phyloP scores from a whole-genome alignment of 1,140 invertebrate genomes.

The Eupeodes corollae region DNA sequence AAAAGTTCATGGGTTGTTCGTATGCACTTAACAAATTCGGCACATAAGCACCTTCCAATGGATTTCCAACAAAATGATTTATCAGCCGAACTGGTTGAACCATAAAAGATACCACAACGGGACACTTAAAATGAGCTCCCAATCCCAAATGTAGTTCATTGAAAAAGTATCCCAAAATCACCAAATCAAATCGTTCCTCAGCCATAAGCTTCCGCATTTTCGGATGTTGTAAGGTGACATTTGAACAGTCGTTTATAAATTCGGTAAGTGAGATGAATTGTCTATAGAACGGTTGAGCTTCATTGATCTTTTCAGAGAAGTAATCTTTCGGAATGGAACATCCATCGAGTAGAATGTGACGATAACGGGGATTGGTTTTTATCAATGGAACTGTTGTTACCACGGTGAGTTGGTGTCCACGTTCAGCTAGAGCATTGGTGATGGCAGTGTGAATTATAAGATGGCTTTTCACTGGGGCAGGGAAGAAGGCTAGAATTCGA shows the following conservation, averaged over 20 bases:
- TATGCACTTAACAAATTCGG: constrained; percentile 3
- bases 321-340: too few species aligned
- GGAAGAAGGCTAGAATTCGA: constrained; percentile 19
- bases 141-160: constrained; percentile 13
- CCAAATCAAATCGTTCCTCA: constrained; percentile 9
- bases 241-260: neutral
- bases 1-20: constrained; percentile 3
- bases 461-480: constrained; percentile 28
- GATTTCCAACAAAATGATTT: constrained; percentile 9
- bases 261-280: neutral
- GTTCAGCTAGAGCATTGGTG: constrained; percentile 22
- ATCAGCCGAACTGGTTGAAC: constrained; percentile 1
- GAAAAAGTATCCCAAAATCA: constrained; percentile 9
- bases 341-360: too few species aligned
- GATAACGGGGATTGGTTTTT: too few species aligned
- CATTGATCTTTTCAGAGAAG: neutral
- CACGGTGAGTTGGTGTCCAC: constrained; percentile 30
- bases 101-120: constrained; percentile 6
- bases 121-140: constrained; percentile 11
- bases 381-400: constrained; percentile 9
- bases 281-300: constrained; percentile 1
- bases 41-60: constrained; percentile 6
- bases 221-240: constrained; percentile 1
- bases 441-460: constrained; percentile 29
- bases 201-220: constrained; percentile 2